These are phyloP conservation scores for Dasyurus viverrinus DNA, from an alignment of 2,113 vertebrate species.

Conservation along the genomic window DNA sequence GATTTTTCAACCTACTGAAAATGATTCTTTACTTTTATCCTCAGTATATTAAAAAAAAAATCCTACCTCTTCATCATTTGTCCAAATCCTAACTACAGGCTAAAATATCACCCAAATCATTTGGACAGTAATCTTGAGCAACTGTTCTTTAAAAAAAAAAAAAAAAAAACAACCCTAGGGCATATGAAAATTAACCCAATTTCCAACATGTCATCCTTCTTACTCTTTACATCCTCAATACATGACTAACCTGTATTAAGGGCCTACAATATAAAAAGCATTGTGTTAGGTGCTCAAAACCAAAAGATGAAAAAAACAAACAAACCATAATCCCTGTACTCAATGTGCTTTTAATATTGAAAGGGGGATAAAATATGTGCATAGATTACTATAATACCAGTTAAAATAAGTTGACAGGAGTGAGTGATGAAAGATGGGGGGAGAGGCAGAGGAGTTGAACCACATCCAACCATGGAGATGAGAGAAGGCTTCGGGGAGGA, in stretches of 20 bases:
- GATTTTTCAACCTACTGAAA: constrained; percentile 39
- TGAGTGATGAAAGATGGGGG: neutral
- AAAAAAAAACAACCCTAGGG: neutral
- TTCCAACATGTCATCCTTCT: neutral
- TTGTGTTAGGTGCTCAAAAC: neutral
- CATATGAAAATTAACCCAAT: neutral
- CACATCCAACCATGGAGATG: neutral
- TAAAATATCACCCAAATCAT: neutral
- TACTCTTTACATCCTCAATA: neutral
- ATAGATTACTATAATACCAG: neutral
- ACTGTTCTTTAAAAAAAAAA: neutral
- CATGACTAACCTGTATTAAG: neutral
- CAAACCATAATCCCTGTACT: neutral
- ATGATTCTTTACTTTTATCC: constrained; percentile 50
- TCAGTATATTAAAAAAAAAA: neutral
- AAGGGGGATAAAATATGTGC: neutral
- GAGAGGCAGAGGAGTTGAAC: neutral
- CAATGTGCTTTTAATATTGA: neutral
- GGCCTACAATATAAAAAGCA: neutral
- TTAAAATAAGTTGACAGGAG: neutral
- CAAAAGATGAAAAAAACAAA: neutral
- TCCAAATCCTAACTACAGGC: constrained; percentile 5
- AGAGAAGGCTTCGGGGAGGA: neutral
- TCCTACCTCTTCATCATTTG: neutral
- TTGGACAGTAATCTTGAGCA: neutral